Percentiles rank a stretch among this genome's conserved stretches.
Conservation (phyloP, 2,797 vertebrate species). For the Champsocephalus gunnari region DNA sequence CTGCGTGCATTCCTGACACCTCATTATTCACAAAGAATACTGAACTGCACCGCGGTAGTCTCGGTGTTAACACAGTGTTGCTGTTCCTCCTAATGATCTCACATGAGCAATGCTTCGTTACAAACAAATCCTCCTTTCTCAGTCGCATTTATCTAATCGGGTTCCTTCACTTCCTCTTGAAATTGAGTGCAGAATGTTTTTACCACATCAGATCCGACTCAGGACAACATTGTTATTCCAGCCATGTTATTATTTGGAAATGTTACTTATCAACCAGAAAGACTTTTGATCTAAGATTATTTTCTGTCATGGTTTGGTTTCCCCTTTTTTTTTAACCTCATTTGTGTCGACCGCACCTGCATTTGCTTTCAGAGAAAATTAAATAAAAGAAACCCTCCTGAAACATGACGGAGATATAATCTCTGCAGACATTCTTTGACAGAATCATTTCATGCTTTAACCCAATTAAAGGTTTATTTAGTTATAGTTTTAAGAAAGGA, state of each 20-base stretch:
- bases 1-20: background rate
- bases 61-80: constrained; percentile 1
- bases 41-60: background rate
- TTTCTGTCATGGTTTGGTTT: constrained; percentile 4
- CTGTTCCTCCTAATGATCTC: constrained; percentile 20
- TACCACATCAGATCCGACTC: constrained; percentile 18
- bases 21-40: constrained; percentile 30
- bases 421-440: constrained; percentile 28
- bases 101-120: constrained; percentile 23
- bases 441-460: constrained; percentile 47
- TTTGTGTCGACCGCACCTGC: constrained; percentile 17
- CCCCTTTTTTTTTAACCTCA: background rate
- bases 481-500: constrained; percentile 28
- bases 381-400: background rate
- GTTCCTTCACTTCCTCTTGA: constrained; percentile 22
- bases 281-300: constrained; percentile 10
- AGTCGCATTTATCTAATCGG: constrained; percentile 35
- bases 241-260: background rate
- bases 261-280: no score
- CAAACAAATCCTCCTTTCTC: background rate
- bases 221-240: constrained; percentile 1
- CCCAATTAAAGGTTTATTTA: constrained; percentile 46
- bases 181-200: constrained; percentile 14
- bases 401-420: background rate
- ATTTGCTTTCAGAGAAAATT: background rate